Base-by-base conservation (phyloP, 2,888 invertebrate genomes). In the Nomada goodeniana region DNA sequence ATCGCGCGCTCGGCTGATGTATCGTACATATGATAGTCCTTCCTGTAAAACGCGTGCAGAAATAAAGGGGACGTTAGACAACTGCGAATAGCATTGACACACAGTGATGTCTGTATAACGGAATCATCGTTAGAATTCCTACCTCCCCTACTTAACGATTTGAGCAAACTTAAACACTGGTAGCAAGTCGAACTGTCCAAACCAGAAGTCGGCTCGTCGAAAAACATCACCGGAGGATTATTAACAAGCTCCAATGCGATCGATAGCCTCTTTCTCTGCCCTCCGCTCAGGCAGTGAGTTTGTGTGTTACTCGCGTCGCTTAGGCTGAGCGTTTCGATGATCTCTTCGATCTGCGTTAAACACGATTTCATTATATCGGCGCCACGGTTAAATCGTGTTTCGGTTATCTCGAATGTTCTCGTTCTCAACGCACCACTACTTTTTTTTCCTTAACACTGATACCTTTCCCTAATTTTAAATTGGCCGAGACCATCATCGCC, bases 201-300 rank as follows among this genome's bases (percentile, higher is more conserved):
- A 23, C 99, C 99, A 91, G 98, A 97, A 57, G 97, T 97, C 2
- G 98, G 98, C 94, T 99, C 98, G 92, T 99, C 98, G 92, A 99
- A 98, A 94, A 98, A 99, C 98, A 99, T 98, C 82, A 99, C 98
- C 85, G 98, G 98, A 36, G 99, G 98, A 94, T 98, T 98, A 94
- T 98, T 98, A 68, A 98, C 98, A 93, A 98, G 95, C 94, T 98
- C 98, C 92, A 98, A 94, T 72, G 98, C 98, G 91, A 98, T 98
- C 9, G 98, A 98, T 83, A 98, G 95, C 77, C 98, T 95, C 93
- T 98, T 98, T 84, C 98, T 95, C 94, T 98, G 98, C 0, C 98
- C 98, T 26, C 98, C 98, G 10, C 98, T 98, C 59, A 98, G 95
- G 91, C 96, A 97, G 68, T 96, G 96, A 18, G 98, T 97, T 89